A percentile compares a stretch with the other conserved stretches of the same genome.
Conservation (phyloP, 2,797 vertebrate genomes). For the Manis javanica region DNA sequence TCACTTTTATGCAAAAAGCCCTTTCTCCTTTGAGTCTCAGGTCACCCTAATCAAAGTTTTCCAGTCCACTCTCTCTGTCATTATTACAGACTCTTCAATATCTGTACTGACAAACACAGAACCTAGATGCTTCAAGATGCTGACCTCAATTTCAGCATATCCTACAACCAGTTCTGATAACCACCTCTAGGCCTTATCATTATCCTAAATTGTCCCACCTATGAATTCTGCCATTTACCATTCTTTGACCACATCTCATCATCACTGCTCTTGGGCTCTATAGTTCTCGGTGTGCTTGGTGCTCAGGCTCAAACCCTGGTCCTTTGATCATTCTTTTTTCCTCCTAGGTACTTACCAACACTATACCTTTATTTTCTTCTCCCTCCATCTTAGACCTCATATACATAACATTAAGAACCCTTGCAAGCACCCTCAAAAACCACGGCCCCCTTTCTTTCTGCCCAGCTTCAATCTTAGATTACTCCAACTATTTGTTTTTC, state of each 20-base stretch:
- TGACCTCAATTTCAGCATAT: background rate
- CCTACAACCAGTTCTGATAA: background rate
- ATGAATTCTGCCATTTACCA: background rate
- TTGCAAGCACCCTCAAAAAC: background rate
- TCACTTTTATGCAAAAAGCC: background rate
- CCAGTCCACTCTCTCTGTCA: background rate
- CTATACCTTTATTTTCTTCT: background rate
- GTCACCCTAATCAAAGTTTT: background rate
- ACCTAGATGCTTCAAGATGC: background rate
- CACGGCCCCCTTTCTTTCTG: background rate
- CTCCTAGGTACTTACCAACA: background rate
- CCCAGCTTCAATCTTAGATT: background rate
- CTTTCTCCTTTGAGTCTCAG: background rate
- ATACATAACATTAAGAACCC: background rate
- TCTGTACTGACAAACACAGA: background rate
- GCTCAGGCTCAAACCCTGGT: background rate
- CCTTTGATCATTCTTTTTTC: background rate
- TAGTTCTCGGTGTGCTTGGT: background rate
- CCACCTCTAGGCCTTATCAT: background rate
- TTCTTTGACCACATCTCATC: background rate
- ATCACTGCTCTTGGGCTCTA: background rate
- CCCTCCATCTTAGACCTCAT: background rate
- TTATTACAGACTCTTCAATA: background rate
- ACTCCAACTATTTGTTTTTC: conserved; percentile 1
- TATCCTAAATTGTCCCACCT: background rate